Conservation (phyloP, 2,113 vertebrate genomes). For the Nannobrachium achirus region DNA sequence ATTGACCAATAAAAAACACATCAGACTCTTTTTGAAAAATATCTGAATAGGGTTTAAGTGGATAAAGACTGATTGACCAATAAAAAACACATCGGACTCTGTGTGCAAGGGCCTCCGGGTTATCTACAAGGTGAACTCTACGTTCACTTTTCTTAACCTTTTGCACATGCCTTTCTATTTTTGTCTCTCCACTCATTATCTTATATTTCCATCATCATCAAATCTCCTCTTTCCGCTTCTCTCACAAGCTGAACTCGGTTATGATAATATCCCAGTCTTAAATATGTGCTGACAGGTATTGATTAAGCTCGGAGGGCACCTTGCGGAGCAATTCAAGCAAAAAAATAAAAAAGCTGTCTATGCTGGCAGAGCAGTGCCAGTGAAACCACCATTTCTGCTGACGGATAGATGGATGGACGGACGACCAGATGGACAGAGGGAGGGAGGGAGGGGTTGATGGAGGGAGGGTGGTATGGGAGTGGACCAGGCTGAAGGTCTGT, state of each 20-base stretch:
- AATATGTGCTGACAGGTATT: neutral
- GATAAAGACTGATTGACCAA: too few species aligned
- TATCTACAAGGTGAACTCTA: too few species aligned
- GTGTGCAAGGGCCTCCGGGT: too few species aligned
- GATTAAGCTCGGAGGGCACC: neutral
- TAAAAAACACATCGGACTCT: too few species aligned
- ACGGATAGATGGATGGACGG: constrained; percentile 23
- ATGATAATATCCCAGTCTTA: constrained; percentile 6
- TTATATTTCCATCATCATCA: neutral
- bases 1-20: too few species aligned
- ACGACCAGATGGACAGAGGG: constrained; percentile 45
- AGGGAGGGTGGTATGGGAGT: constrained; percentile 48
- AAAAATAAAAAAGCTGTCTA: constrained; percentile 39
- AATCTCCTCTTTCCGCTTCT: neutral
- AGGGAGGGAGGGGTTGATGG: constrained; percentile 16
- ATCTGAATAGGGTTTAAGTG: too few species aligned
- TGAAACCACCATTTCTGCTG: constrained; percentile 47
- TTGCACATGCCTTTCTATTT: neutral
- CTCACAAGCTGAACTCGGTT: constrained; percentile 5
- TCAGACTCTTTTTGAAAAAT: too few species aligned
- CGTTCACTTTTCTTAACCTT: too few species aligned
- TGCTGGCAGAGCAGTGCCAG: constrained; percentile 42
- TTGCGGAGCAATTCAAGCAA: constrained; percentile 18
- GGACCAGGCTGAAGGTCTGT: constrained; percentile 39
- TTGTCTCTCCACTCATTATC: neutral